Evolutionary conservation across 2,888 invertebrate genomes (phyloP), one percentile per base, ranked within the genome.

Genomic region (Seira sanloemensis): DNA sequence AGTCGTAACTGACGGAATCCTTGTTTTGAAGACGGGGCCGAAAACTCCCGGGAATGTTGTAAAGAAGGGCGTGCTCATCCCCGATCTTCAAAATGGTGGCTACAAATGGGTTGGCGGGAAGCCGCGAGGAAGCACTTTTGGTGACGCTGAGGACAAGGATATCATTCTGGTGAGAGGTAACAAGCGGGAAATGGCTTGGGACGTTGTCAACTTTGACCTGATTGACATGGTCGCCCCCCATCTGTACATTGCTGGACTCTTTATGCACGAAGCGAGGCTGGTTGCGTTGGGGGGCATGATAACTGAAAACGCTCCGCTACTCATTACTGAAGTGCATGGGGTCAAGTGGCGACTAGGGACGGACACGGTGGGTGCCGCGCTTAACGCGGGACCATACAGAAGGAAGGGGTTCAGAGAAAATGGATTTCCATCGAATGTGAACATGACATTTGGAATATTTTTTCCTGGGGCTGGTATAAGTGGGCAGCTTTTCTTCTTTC

Each of bases 401-500:
- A 27, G 19, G 21, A 18, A 27, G 46, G 71, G 71, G 1, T 37
- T 37, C 5, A 37, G 37, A 37, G 37, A 12, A 5, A 19, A 37
- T 2, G 71, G 50, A 26, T 21, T 58, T 9, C 62, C 73, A 4
- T 18, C 65, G 1, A 75, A 75, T 18, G 21, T 21, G 7, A n/a
- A 27, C 1, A 21, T 24, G 9, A 9, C 21, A 1, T 62, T 1
- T 9, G 78, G 78, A 1, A n/a, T 65, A 0, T 9, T 68, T 2
- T 71, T 54, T 24, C 58, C 26, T 18, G 78, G 78, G 0, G 78
- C 71, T 5, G 78, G 23, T 5, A n/a, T 58, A 0, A 37, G 12
- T 37, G 68, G 68, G 1, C 27, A 71, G 23, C 19, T 16, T 0
- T 78, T 78, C n/a, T 78, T 71, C 71, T 37, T 78, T 21, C 78